Evolutionary conservation across 2,113 vertebrate genomes (phyloP), one percentile per base, ranked within the genome.

Genomic region (Albula glossodonta): DNA sequence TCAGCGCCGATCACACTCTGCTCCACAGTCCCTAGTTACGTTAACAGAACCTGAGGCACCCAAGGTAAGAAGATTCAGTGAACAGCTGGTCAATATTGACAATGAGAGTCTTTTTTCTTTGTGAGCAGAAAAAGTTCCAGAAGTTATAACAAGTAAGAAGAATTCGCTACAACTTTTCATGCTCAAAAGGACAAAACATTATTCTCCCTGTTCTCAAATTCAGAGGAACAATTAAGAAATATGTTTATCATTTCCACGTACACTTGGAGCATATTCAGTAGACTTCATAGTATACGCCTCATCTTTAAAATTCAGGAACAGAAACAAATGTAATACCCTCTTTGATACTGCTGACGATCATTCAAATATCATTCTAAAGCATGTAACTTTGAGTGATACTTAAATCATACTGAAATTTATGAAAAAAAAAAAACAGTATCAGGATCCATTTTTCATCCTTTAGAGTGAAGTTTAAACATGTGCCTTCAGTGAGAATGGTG

Each of bases 31-130:
- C 85, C 87, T 92, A 81, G 92, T 92, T 87, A 93, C 91, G 86
- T 81, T 89, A 17, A 66, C 22, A 3, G 88, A 93, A 87, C 93
- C 88, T 41, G 92, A 92, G 85, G 84, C 86, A 87, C 83, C 90
- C 86, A 96, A 95, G 96, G 97, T 98, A 96, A 87, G 89, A 78
- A 19, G 31, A 41, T 41, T 41, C 0, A 49, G 60, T 7, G 4
- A 10, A 60, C 53, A 12, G 12, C 2, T 56, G 53, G 31, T 1
- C 31, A 41, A 41, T 41, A 41, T 0, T 56, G 53, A 2, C 53
- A 70, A 70, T 22, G 63, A 5, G n/a, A 17, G 63, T 5, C 56
- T 3, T 0, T 60, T 13, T 15, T 60, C 11, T 3, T 15, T 60
- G 31, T 41, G 31, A 41, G 31, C 31, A 41, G 31, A 41, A 41